These are phyloP conservation scores for Lophius piscatorius DNA, from an alignment of 2,113 vertebrate genomes.

Conservation along the genomic window DNA sequence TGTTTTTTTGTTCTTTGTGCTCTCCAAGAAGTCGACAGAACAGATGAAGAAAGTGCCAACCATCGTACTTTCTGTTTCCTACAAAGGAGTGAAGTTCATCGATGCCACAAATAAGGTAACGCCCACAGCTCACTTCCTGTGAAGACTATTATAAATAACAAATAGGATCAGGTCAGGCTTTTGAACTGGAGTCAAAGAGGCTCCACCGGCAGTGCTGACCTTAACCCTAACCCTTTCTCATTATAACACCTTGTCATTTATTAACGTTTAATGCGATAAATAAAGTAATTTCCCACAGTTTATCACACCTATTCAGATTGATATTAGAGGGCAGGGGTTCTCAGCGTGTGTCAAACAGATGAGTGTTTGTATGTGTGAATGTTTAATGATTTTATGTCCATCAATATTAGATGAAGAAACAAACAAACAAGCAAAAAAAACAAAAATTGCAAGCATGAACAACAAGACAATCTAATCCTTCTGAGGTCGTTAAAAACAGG, in stretches of 20 bases:
- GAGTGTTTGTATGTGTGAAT: not conserved
- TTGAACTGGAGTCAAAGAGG: constrained; percentile 3
- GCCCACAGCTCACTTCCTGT: constrained; percentile 8
- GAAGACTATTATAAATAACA: constrained; percentile 36
- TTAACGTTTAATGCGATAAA: not conserved
- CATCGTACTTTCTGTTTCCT: constrained; percentile 96
- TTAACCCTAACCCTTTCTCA: too few relatives aligned
- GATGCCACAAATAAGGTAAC: constrained; percentile 98
- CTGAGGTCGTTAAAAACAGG: too few relatives aligned
- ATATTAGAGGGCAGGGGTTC: not conserved
- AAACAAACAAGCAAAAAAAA: not conserved
- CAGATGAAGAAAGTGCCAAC: constrained; percentile 99
- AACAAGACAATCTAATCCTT: not conserved
- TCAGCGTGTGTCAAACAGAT: not conserved
- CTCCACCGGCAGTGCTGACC: not conserved
- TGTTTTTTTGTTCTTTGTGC: constrained; percentile 11
- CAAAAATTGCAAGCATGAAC: not conserved
- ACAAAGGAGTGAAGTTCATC: constrained; percentile 99
- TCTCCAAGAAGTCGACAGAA: constrained; percentile 95
- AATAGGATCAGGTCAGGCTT: constrained; percentile 37
- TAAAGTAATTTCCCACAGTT: not conserved
- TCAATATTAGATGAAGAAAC: too few relatives aligned
- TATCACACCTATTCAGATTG: not conserved
- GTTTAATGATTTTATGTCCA: not conserved
- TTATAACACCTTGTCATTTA: too few relatives aligned